A percentile compares a stretch with the other conserved stretches of the same genome.
phyloP scores from a whole-genome alignment of 2,797 vertebrate genomes.

The Hemitrygon akajei region DNA sequence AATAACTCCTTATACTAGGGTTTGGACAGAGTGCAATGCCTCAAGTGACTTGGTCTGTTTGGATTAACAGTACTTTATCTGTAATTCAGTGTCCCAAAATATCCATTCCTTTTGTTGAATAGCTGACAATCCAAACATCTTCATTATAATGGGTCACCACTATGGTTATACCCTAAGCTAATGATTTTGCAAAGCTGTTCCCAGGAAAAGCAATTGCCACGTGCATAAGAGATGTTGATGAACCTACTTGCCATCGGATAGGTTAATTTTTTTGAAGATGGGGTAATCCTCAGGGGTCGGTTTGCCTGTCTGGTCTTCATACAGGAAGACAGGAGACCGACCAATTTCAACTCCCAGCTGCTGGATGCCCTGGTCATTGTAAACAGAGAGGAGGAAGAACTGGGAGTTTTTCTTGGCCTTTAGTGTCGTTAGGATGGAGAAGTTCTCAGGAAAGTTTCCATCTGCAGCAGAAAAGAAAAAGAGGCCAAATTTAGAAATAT shows the following conservation, averaged over 20 bases:
- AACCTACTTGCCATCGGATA: conserved; percentile 80
- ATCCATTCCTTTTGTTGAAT: not conserved
- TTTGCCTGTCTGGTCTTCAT: conserved; percentile 68
- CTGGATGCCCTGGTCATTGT: conserved; percentile 68
- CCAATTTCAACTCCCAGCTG: conserved; percentile 78
- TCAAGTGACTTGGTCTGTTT: not conserved
- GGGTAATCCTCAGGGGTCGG: conserved; percentile 66
- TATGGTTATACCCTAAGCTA: not conserved
- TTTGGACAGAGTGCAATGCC: not conserved
- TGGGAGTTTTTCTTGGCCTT: conserved; percentile 64
- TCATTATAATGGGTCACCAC: not conserved
- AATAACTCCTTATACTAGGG: not conserved
- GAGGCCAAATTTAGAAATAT: not conserved
- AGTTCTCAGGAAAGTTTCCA: conserved; percentile 69
- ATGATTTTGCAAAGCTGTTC: not conserved
- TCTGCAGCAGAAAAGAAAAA: conserved; percentile 51
- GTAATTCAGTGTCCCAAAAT: not conserved
- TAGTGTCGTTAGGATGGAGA: conserved; percentile 75
- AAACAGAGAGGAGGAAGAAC: conserved; percentile 76
- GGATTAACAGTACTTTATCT: not conserved
- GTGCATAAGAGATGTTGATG: not conserved
- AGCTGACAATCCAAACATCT: not conserved
- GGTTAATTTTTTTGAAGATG: conserved; percentile 69
- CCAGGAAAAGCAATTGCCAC: not conserved
- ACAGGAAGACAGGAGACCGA: conserved; percentile 68